Evolutionary conservation across 2,888 invertebrate genomes (phyloP).

Genomic region (Punctoribates punctum): DNA sequence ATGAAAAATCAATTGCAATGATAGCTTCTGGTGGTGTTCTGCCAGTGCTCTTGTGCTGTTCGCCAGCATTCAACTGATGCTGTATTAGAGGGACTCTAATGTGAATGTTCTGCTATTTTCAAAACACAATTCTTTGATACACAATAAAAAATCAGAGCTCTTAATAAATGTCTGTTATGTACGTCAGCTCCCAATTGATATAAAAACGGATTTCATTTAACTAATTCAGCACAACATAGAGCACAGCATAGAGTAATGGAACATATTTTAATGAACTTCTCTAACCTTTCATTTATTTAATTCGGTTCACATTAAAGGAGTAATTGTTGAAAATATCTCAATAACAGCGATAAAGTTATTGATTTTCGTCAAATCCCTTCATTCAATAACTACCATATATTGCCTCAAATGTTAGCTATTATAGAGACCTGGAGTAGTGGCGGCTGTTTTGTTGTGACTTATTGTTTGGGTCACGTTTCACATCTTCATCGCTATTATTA

Average conservation of each 20-base stretch:
- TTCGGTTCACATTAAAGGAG: neutral
- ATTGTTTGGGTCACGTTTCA: constrained; percentile 17
- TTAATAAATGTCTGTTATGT: neutral
- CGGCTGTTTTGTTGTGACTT: constrained; percentile 28
- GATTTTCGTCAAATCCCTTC: constrained; percentile 9
- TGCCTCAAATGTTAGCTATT: neutral
- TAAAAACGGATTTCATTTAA: neutral
- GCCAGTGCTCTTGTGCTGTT: neutral
- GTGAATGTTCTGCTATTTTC: constrained; percentile 3
- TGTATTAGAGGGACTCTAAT: no score
- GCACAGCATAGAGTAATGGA: neutral
- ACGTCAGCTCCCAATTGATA: neutral
- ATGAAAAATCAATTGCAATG: constrained; percentile 27
- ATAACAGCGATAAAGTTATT: neutral
- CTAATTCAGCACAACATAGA: neutral
- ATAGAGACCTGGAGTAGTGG: neutral
- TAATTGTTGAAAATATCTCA: constrained; percentile 19
- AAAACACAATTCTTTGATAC: neutral
- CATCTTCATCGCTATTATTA: constrained; percentile 7
- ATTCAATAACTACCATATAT: constrained; percentile 5
- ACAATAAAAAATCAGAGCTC: neutral
- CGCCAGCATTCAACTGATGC: neutral
- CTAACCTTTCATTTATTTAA: neutral
- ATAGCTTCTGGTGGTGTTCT: constrained; percentile 3
- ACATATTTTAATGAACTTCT: neutral